A percentile compares a stretch with the other conserved stretches of the same genome.
phyloP scores from a whole-genome alignment of 2,113 vertebrate genomes.

The Paracanthobrama guichenoti region DNA sequence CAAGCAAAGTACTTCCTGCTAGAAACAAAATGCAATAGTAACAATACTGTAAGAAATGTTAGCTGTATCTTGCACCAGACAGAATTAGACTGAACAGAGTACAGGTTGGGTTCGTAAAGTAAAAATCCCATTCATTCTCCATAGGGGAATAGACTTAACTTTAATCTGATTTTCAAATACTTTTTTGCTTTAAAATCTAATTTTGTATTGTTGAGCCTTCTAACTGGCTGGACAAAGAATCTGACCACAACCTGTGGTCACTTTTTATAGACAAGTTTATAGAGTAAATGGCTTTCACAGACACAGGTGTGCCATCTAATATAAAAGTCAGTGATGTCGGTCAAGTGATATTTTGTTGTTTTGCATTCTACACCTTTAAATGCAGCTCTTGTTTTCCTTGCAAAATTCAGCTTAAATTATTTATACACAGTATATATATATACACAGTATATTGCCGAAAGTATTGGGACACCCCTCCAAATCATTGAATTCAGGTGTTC shows the following conservation, averaged over 20 bases:
- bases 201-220: too few species aligned
- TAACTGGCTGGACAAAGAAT: too few species aligned
- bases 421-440: too few species aligned
- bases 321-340: background rate
- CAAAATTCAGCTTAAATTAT: background rate
- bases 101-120: background rate
- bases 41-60: background rate
- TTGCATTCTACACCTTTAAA: background rate
- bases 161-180: background rate
- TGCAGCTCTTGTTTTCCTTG: background rate
- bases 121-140: background rate
- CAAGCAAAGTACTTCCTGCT: background rate
- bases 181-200: too few species aligned
- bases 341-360: too few species aligned
- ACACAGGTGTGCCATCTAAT: background rate
- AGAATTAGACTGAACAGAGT: background rate
- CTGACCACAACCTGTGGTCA: background rate
- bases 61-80: background rate
- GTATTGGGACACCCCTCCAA: too few species aligned
- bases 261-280: background rate
- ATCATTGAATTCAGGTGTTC: too few species aligned
- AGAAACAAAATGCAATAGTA: background rate
- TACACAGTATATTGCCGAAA: too few species aligned
- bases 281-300: background rate
- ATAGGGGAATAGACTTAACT: background rate